phyloP scores from a whole-genome alignment of 2,113 vertebrate species.

The Mormoops blainvillei region DNA sequence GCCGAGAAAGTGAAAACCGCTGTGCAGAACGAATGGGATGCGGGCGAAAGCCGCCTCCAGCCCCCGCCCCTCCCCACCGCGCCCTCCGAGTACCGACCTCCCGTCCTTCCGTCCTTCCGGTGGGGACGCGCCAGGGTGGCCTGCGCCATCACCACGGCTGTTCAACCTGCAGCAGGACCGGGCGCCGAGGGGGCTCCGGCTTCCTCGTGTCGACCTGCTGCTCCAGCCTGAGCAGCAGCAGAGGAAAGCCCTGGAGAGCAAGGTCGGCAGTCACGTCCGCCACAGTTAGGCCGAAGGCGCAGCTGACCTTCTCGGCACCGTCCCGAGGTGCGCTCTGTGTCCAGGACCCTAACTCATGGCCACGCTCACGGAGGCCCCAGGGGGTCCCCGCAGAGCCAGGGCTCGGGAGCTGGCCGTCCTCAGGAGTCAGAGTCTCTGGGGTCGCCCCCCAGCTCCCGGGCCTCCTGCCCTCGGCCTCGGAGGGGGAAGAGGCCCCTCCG shows the following conservation, averaged over 20 bases:
- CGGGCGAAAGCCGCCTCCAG: not conserved
- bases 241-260: rapidly evolving
- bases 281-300: too few relatives aligned
- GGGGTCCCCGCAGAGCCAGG: rapidly evolving
- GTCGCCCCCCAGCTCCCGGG: not conserved
- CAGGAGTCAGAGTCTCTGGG: not conserved
- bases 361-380: rapidly evolving
- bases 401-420: rapidly evolving
- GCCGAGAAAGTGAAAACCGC: rapidly evolving
- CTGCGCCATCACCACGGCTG: rapidly evolving
- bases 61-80: rapidly evolving
- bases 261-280: too few relatives aligned
- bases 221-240: rapidly evolving
- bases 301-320: too few relatives aligned
- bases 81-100: rapidly evolving
- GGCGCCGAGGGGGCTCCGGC: not conserved
- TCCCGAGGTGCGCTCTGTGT: too few relatives aligned
- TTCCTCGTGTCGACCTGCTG: rapidly evolving
- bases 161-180: too few relatives aligned
- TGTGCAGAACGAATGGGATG: rapidly evolving
- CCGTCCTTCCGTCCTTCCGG: too few relatives aligned
- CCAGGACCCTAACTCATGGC: rapidly evolving
- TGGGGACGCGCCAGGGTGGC: rapidly evolving
- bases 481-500: not conserved
- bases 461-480: not conserved